Evolutionary conservation across 2,888 invertebrate species (phyloP), one percentile per base, ranked within the genome.

Genomic region (Drosophila lacicola): DNA sequence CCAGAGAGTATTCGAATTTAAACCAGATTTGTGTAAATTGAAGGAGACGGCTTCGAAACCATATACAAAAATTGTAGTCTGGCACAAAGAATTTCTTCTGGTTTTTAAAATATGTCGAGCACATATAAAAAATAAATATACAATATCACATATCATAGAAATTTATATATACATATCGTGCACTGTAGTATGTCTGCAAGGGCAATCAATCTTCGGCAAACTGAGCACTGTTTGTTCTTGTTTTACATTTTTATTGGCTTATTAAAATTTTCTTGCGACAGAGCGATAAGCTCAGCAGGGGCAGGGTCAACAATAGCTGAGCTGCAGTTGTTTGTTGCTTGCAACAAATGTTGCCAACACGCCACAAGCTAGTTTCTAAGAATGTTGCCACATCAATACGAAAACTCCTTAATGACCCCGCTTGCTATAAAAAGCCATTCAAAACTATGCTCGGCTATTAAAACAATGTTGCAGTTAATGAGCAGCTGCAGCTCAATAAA

Each of bases 201-300:
- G 34, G 21, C 5, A 50, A 21, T 19, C n/a, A 9, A 8, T 49
- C 19, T 9, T 49, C 34, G 47, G 14, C 33, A 11, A 10, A 19
- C 33, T 4, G 2, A 45, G 10, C n/a, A 3, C 21, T 5, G 11
- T 47, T 19, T 2, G 19, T 19, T 34, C 4, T 17, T 3, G 4
- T 36, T 19, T 49, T 17, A 17, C 76, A 80, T 81, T 83, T 83
- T 82, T 80, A 80, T 80, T 74, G 65, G 74, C 65, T 53, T 66
- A 76, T 74, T 68, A 80, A 74, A 82, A 64, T 51, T 64, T 64
- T 56, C 53, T 54, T n/a, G 11, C n/a, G 44, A 17, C 29, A 29
- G 8, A 0, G 29, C 29, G 29, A 29, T 29, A 29, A 29, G 29
- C 29, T 8, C 29, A 0, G 17, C 17, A 17, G 17, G 17, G 13